Evolutionary conservation across 2,888 invertebrate species (phyloP).

Genomic region (Dolomedes plantarius): DNA sequence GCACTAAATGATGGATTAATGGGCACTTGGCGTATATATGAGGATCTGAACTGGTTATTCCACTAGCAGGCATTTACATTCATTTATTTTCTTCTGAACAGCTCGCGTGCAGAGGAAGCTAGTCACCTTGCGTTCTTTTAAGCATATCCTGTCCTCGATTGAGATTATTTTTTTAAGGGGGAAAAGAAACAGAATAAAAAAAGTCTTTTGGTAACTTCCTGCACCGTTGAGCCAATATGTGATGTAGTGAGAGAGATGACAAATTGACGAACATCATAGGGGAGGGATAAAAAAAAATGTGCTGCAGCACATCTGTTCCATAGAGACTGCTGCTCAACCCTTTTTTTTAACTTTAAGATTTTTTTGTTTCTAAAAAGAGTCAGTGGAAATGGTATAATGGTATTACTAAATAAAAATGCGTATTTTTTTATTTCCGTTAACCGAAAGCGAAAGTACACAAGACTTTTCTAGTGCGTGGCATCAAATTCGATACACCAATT

Average conservation of each 20-base stretch:
- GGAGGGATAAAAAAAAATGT: neutral
- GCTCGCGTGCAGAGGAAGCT: conserved; percentile 19
- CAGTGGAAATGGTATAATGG: neutral
- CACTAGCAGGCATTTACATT: too few species aligned
- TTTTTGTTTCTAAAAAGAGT: neutral
- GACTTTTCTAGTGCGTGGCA: too few species aligned
- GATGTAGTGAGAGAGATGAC: neutral
- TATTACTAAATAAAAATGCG: neutral
- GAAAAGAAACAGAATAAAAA: neutral
- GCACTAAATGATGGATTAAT: too few species aligned
- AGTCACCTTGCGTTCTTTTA: conserved; percentile 16
- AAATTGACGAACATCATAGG: neutral
- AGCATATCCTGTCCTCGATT: conserved; percentile 31
- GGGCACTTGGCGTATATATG: too few species aligned
- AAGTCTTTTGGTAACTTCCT: neutral
- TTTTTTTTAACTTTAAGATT: neutral
- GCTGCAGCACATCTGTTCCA: neutral
- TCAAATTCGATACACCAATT: too few species aligned
- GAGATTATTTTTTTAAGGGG: conserved; percentile 7
- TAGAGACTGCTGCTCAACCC: neutral
- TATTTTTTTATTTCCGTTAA: too few species aligned
- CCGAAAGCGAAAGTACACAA: too few species aligned
- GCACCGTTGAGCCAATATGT: neutral
- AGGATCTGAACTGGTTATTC: too few species aligned
- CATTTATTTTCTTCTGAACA: neutral